Conservation (phyloP, 1,140 invertebrate species). For the Hesperophylax magnus region DNA sequence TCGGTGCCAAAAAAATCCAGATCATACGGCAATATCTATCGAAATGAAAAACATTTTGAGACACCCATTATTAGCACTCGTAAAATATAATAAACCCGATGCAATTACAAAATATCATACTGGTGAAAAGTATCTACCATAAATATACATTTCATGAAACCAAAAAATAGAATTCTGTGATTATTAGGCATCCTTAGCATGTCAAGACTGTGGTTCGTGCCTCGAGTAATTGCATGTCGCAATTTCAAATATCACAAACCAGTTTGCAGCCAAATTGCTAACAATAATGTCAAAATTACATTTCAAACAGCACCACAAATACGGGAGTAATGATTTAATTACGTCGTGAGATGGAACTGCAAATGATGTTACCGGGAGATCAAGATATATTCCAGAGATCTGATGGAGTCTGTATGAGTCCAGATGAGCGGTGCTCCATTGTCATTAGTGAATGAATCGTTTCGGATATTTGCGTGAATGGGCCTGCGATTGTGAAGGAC, state of each 20-base stretch:
- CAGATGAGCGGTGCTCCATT: conserved; percentile 41
- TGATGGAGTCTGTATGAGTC: background rate
- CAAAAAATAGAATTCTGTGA: too few relatives aligned
- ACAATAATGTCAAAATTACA: conserved; percentile 12
- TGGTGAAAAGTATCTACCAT: too few relatives aligned
- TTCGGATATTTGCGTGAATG: conserved; percentile 41
- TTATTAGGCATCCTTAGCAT: too few relatives aligned
- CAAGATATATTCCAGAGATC: background rate
- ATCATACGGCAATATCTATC: too few relatives aligned
- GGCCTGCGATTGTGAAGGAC: conserved; percentile 41
- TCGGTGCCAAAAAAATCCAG: too few relatives aligned
- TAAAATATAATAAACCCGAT: too few relatives aligned
- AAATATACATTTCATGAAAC: too few relatives aligned
- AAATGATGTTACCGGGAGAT: background rate
- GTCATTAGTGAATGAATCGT: conserved; percentile 45
- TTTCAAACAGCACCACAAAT: conserved; percentile 2
- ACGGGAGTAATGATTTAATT: conserved; percentile 7
- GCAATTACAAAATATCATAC: too few relatives aligned
- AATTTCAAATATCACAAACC: conserved; percentile 8
- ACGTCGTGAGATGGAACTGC: background rate
- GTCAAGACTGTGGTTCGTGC: too few relatives aligned
- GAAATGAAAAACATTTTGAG: too few relatives aligned
- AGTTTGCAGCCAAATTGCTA: background rate
- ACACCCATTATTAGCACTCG: too few relatives aligned
- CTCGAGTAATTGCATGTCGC: too few relatives aligned